A percentile compares a stretch with the other conserved stretches of the same genome.
phyloP scores from a whole-genome alignment of 1,140 invertebrate genomes.

The Lordiphosa stackelbergi region DNA sequence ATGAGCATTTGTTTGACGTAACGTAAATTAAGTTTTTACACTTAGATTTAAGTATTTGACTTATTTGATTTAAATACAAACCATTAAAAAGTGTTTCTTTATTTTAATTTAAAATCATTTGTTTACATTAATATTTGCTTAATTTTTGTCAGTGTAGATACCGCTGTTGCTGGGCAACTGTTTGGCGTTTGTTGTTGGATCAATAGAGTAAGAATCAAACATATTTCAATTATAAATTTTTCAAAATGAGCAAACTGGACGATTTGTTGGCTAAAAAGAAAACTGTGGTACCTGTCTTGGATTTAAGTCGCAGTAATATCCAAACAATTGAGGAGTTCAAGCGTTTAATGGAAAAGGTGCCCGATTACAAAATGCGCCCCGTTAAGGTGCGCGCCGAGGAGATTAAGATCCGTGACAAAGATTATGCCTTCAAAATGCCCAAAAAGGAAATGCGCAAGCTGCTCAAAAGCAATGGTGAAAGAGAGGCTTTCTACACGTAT shows the following conservation, averaged over 20 bases:
- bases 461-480: constrained; percentile 59
- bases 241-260: constrained; percentile 83
- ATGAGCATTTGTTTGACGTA: no score
- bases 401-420: constrained; percentile 82
- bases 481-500: constrained; percentile 78
- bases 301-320: constrained; percentile 87
- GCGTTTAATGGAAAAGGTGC: constrained; percentile 88
- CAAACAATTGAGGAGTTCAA: constrained; percentile 89
- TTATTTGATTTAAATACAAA: no score
- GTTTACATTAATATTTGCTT: no score
- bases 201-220: constrained; percentile 16
- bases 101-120: no score
- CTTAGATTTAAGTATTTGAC: no score
- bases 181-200: constrained; percentile 28
- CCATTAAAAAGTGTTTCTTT: no score
- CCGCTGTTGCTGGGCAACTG: no score
- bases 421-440: constrained; percentile 79
- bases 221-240: neutral
- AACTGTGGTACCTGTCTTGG: constrained; percentile 87
- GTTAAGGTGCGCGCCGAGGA: constrained; percentile 87
- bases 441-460: constrained; percentile 70
- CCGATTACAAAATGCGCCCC: constrained; percentile 91
- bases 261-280: constrained; percentile 89
- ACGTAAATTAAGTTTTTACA: no score
- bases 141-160: no score